A percentile compares a stretch with the other conserved stretches of the same genome.
phyloP scores from a whole-genome alignment of 2,888 invertebrate species.

The Branchipolynoe longqiensis region DNA sequence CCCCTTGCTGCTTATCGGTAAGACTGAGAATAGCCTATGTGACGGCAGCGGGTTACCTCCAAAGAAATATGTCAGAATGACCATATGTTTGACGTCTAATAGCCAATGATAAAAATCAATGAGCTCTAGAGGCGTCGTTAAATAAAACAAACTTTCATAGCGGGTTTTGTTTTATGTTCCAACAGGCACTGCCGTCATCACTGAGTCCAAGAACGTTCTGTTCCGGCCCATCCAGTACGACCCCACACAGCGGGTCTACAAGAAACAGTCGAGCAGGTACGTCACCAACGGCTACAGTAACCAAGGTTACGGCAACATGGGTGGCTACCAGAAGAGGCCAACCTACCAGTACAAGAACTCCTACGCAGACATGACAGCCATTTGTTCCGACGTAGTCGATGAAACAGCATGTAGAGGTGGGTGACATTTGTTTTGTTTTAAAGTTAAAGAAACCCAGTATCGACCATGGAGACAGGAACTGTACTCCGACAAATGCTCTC shows the following conservation, averaged over 20 bases:
- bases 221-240: slow-evolving; percentile 48
- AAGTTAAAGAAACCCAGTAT: too few species aligned
- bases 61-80: too few species aligned
- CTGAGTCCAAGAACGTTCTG: slow-evolving; percentile 2
- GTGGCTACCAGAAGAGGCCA: neutral
- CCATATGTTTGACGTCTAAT: too few species aligned
- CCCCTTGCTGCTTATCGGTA: too few species aligned
- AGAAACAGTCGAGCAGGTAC: neutral
- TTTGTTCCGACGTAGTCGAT: neutral
- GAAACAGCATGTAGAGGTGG: slow-evolving; percentile 5
- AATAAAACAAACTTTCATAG: too few species aligned
- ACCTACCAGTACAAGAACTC: slow-evolving; percentile 25
- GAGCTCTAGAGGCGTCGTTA: too few species aligned
- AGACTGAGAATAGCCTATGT: too few species aligned
- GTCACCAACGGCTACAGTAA: neutral
- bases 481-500: too few species aligned
- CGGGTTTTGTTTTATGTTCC: neutral
- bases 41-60: too few species aligned
- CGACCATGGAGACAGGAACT: too few species aligned
- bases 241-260: slow-evolving; percentile 11
- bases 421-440: neutral
- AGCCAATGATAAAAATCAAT: too few species aligned
- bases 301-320: slow-evolving; percentile 15
- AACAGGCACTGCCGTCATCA: neutral
- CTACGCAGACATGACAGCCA: slow-evolving; percentile 39